phyloP scores from a whole-genome alignment of 2,113 vertebrate genomes.

The Sterna hirundo region DNA sequence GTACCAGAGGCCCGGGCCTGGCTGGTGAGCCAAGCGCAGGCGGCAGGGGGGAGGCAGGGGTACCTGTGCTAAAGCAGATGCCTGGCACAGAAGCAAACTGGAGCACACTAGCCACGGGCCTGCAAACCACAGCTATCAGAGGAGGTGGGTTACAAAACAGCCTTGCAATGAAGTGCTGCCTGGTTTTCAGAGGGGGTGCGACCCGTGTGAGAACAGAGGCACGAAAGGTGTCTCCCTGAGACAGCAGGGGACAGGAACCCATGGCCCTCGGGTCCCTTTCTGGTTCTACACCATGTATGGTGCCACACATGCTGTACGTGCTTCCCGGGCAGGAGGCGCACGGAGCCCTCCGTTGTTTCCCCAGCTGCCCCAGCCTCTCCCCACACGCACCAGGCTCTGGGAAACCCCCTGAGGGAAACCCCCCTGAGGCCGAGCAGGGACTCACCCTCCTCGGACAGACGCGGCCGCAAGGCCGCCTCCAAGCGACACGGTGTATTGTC shows the following conservation, averaged over 20 bases:
- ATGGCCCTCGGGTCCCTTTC: too few relatives aligned
- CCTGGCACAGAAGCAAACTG: background rate
- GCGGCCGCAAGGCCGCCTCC: background rate
- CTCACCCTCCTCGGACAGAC: too few relatives aligned
- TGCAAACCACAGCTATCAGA: background rate
- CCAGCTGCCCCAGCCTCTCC: background rate
- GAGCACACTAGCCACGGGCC: background rate
- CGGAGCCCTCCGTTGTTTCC: background rate
- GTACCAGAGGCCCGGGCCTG: background rate
- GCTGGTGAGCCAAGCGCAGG: background rate
- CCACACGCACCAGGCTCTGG: background rate
- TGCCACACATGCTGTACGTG: rapidly evolving
- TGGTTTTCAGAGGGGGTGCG: background rate
- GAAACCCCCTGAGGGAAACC: background rate
- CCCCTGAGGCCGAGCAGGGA: background rate
- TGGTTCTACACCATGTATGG: rapidly evolving
- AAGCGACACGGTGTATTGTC: rapidly evolving
- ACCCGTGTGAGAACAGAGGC: background rate
- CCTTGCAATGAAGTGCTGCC: background rate
- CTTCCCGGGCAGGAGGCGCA: background rate
- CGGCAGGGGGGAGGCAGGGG: background rate
- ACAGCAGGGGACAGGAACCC: too few relatives aligned
- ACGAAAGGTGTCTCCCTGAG: rapidly evolving
- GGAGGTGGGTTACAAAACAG: background rate
- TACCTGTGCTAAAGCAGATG: rapidly evolving